Evolutionary conservation across 2,113 vertebrate genomes (phyloP).

Genomic region (Channa argus): DNA sequence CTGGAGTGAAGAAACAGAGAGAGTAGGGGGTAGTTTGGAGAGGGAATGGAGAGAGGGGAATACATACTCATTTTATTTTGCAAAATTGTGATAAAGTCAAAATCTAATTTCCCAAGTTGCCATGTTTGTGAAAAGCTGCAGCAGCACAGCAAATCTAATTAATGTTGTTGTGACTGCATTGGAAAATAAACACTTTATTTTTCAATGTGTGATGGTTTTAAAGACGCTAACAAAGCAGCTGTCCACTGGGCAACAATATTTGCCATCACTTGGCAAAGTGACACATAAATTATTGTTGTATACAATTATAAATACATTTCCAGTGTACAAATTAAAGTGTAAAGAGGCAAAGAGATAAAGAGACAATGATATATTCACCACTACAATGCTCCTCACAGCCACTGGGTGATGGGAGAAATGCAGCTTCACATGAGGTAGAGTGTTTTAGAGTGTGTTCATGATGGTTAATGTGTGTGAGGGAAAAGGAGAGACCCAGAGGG

Average conservation of each 20-base stretch:
- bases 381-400: constrained; percentile 53
- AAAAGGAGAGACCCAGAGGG: constrained; percentile 41
- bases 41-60: not conserved
- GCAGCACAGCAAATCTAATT: constrained; percentile 52
- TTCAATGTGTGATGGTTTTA: constrained; percentile 30
- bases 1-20: constrained; percentile 72
- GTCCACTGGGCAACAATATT: constrained; percentile 52
- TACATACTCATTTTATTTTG: constrained; percentile 26
- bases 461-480: constrained; percentile 63
- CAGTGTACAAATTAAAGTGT: constrained; percentile 38
- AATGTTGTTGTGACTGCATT: constrained; percentile 43
- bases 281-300: constrained; percentile 45
- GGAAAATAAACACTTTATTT: constrained; percentile 62
- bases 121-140: constrained; percentile 45
- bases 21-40: not conserved
- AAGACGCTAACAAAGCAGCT: constrained; percentile 34
- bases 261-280: constrained; percentile 44
- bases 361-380: constrained; percentile 48
- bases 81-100: constrained; percentile 51
- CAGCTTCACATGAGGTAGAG: constrained; percentile 34
- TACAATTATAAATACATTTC: constrained; percentile 53
- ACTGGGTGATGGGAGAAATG: constrained; percentile 61
- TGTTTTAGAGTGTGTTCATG: constrained; percentile 53
- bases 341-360: constrained; percentile 47
- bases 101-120: constrained; percentile 54